Evolutionary conservation across 2,113 vertebrate species (phyloP).

Genomic region (Myanophis thanlyinensis): DNA sequence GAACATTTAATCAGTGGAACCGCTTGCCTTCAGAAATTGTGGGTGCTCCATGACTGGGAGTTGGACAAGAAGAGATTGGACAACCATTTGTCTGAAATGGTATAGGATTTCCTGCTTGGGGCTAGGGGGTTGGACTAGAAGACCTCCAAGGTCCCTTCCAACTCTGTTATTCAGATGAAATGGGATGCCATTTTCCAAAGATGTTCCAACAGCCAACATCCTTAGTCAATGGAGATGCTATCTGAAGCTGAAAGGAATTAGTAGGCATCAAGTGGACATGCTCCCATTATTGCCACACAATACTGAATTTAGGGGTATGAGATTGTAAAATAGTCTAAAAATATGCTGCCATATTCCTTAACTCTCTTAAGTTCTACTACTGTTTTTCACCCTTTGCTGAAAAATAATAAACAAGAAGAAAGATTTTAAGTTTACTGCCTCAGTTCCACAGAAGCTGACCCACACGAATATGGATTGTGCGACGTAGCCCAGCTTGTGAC

Average conservation of each 20-base stretch:
- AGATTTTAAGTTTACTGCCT: neutral
- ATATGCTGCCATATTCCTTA: neutral
- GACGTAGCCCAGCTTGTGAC: neutral
- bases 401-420: neutral
- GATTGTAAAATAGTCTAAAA: constrained; percentile 11
- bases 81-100: neutral
- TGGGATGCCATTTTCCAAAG: neutral
- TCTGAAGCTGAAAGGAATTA: neutral
- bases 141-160: neutral
- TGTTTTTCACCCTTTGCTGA: neutral
- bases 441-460: neutral
- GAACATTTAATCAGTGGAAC: neutral
- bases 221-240: neutral
- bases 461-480: neutral
- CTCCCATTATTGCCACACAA: neutral
- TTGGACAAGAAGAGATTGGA: neutral
- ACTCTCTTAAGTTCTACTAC: constrained; percentile 12
- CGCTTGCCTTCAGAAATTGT: neutral
- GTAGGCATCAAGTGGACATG: constrained; percentile 25
- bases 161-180: neutral
- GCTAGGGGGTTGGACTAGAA: neutral
- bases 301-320: neutral
- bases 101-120: neutral
- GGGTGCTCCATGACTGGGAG: neutral
- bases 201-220: neutral